A percentile compares a stretch with the other conserved stretches of the same genome.
These are phyloP conservation scores for Gymnothorax reevesii DNA, from an alignment of 2,797 vertebrate species.

Conservation along the genomic window DNA sequence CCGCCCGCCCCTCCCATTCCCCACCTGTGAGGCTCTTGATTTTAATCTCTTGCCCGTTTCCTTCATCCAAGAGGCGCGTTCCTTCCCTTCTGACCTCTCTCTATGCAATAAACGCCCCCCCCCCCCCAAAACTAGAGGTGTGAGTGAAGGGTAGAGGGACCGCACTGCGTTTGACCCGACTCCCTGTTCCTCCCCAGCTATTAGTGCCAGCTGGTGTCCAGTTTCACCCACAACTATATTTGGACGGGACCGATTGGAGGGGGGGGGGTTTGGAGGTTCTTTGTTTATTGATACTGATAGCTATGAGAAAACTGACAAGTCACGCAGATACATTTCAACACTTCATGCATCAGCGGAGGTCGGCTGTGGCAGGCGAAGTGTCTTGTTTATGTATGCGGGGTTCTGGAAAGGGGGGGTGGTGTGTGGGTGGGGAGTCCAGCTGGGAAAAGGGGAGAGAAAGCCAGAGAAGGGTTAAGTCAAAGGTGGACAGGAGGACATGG, in stretches of 20 bases:
- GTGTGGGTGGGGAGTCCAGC: too few relatives aligned
- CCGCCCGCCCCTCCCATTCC: too few relatives aligned
- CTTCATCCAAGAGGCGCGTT: background rate
- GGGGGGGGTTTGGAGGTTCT: constrained; percentile 11
- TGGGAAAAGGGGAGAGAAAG: background rate
- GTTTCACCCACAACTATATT: constrained; percentile 80
- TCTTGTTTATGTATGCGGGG: constrained; percentile 23
- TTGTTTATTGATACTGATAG: constrained; percentile 84
- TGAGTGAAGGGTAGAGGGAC: constrained; percentile 2
- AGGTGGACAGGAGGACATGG: background rate
- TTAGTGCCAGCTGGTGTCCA: constrained; percentile 61
- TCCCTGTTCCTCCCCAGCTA: constrained; percentile 45
- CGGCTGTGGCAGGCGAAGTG: constrained; percentile 47
- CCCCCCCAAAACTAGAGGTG: constrained; percentile 2
- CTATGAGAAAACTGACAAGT: constrained; percentile 80
- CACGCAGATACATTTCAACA: constrained; percentile 80
- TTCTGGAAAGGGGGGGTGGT: background rate
- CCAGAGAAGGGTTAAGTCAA: background rate
- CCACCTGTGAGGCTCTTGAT: constrained; percentile 21
- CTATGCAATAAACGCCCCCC: too few relatives aligned
- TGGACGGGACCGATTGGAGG: constrained; percentile 55
- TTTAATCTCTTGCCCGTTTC: background rate
- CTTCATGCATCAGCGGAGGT: constrained; percentile 74
- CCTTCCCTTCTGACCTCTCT: background rate
- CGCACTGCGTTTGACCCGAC: constrained; percentile 30